These are phyloP conservation scores for Nemurella pictetii DNA, from an alignment of 2,888 invertebrate species.

Conservation along the genomic window DNA sequence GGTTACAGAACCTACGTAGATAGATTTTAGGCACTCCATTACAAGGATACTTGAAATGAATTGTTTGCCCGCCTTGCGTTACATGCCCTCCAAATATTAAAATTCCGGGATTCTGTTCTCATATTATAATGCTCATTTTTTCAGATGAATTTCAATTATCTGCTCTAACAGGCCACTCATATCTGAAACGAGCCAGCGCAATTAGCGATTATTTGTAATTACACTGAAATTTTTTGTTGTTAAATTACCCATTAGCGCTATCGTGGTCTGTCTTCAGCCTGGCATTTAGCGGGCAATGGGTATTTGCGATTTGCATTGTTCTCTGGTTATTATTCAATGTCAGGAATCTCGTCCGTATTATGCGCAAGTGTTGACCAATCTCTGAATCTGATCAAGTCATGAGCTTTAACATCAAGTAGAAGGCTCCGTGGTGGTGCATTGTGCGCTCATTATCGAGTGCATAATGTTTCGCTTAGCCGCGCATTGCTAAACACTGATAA, in stretches of 20 bases:
- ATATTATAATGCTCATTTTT: no score
- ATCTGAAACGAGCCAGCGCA: background rate
- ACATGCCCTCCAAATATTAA: no score
- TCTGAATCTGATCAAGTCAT: background rate
- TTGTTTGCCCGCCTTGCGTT: no score
- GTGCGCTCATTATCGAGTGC: background rate
- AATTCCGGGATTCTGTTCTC: no score
- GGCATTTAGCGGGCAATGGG: background rate
- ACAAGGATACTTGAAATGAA: no score
- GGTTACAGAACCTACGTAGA: no score
- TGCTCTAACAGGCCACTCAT: background rate
- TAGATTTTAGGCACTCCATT: no score
- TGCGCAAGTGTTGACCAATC: background rate
- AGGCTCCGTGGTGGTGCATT: background rate
- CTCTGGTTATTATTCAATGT: background rate
- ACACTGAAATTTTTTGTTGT: background rate
- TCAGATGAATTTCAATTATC: no score
- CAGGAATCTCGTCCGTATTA: background rate
- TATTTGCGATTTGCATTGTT: background rate
- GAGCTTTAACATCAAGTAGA: background rate
- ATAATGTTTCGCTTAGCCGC: background rate
- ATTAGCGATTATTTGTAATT: background rate
- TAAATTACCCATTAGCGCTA: background rate
- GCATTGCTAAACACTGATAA: background rate
- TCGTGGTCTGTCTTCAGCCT: background rate